A percentile compares a stretch with the other conserved stretches of the same genome.
Conservation (phyloP, 2,888 invertebrate genomes). For the Tachina lurida region DNA sequence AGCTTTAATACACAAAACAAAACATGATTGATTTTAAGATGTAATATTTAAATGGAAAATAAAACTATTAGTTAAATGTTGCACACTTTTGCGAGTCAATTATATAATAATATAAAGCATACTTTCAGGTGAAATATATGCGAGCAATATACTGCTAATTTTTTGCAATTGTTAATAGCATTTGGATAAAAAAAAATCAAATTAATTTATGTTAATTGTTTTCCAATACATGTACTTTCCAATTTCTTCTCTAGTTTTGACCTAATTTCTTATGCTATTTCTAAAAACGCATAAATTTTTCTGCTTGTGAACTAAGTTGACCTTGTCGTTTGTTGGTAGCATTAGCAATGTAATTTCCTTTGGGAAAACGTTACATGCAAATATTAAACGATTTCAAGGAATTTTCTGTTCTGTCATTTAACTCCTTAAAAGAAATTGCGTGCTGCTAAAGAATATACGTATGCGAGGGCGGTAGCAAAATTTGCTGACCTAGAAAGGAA, state of each 20-base stretch:
- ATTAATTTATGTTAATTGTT: constrained; percentile 23
- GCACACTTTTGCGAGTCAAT: constrained; percentile 37
- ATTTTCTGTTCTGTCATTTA: constrained; percentile 20
- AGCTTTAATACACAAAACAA: neutral
- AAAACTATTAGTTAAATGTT: constrained; percentile 4
- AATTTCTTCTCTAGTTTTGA: constrained; percentile 17
- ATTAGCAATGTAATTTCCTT: constrained; percentile 16
- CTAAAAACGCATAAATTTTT: constrained; percentile 14
- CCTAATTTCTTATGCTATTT: constrained; percentile 18
- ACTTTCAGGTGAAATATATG: constrained; percentile 6
- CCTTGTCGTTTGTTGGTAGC: constrained; percentile 30
- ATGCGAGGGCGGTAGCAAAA: too few relatives aligned
- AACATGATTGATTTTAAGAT: constrained; percentile 6
- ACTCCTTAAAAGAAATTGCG: constrained; percentile 32
- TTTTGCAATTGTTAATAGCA: neutral
- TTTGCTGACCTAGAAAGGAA: too few relatives aligned
- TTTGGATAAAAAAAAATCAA: neutral
- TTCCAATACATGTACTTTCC: constrained; percentile 18
- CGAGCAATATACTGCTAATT: neutral
- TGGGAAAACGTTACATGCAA: constrained; percentile 21
- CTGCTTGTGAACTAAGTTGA: constrained; percentile 11
- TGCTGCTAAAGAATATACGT: neutral
- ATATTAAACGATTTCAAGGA: constrained; percentile 26
- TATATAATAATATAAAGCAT: constrained; percentile 4
- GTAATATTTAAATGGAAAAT: neutral